Conservation (phyloP, 2,888 invertebrate genomes). For the Crioceris asparagi region DNA sequence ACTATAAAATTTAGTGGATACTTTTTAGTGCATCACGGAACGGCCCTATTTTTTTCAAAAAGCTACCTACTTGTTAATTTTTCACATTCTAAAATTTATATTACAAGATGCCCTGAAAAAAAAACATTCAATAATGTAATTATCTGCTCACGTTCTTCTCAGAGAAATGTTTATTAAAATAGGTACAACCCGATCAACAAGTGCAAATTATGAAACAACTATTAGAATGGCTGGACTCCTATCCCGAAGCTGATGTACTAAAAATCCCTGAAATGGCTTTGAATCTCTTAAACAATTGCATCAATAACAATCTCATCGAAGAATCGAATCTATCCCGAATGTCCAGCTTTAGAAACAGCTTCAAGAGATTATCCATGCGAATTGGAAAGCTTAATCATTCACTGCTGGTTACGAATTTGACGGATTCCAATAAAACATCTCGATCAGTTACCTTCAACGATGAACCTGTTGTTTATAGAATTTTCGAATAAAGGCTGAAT, state of each 20-base stretch:
- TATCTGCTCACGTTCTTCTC: background rate
- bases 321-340: constrained; percentile 23
- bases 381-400: constrained; percentile 21
- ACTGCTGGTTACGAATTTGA: constrained; percentile 11
- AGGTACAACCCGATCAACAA: constrained; percentile 26
- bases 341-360: constrained; percentile 27
- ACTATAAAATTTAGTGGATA: too few relatives aligned
- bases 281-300: constrained; percentile 21
- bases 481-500: constrained; percentile 16
- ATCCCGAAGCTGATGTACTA: constrained; percentile 23
- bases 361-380: constrained; percentile 25
- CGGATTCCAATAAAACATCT: constrained; percentile 9
- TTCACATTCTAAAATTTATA: too few relatives aligned
- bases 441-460: constrained; percentile 30
- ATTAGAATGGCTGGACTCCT: constrained; percentile 25
- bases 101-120: too few relatives aligned
- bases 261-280: constrained; percentile 30
- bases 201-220: constrained; percentile 28
- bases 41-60: too few relatives aligned
- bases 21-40: too few relatives aligned
- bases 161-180: background rate
- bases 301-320: constrained; percentile 22
- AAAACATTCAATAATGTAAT: too few relatives aligned
- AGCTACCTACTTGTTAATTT: too few relatives aligned
- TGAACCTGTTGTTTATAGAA: constrained; percentile 26